A percentile compares a stretch with the other conserved stretches of the same genome.
Conservation (phyloP, 1,140 invertebrate species). For the Sesamia nonagrioides region DNA sequence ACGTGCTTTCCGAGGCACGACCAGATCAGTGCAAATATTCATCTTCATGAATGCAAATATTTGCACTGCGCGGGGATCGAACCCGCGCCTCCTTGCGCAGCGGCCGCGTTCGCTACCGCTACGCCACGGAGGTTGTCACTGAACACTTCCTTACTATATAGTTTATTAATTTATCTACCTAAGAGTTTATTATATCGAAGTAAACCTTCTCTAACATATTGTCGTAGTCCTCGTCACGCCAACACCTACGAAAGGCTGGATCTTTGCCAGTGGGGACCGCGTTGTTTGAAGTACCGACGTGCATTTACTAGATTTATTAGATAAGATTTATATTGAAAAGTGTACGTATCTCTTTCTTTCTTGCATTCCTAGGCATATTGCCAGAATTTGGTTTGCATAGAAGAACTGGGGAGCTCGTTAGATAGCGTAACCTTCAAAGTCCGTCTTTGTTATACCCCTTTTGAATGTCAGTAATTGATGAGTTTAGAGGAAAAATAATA, state of each 20-base stretch:
- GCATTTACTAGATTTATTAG: constrained; percentile 61
- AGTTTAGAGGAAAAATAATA: too few species aligned
- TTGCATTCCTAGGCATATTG: constrained; percentile 17
- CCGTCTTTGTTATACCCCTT: too few species aligned
- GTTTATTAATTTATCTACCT: too few species aligned
- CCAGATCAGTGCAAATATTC: too few species aligned
- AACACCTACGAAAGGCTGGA: constrained; percentile 53
- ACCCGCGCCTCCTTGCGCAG: too few species aligned
- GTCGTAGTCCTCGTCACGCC: constrained; percentile 30
- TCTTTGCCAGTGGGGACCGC: constrained; percentile 55
- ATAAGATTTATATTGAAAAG: constrained; percentile 56
- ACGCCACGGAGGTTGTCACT: too few species aligned
- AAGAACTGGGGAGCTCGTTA: not conserved
- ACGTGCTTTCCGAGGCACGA: too few species aligned
- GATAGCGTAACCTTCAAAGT: not conserved
- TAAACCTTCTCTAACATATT: not conserved
- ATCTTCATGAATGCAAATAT: too few species aligned
- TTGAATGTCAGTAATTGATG: too few species aligned
- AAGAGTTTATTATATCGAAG: not conserved
- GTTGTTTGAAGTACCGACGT: constrained; percentile 60
- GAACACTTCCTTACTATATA: too few species aligned
- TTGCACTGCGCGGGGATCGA: too few species aligned
- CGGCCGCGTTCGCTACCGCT: too few species aligned
- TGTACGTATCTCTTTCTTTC: constrained; percentile 21
- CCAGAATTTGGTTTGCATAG: constrained; percentile 1